phyloP scores from a whole-genome alignment of 2,797 vertebrate genomes.

The Siniperca obscura region DNA sequence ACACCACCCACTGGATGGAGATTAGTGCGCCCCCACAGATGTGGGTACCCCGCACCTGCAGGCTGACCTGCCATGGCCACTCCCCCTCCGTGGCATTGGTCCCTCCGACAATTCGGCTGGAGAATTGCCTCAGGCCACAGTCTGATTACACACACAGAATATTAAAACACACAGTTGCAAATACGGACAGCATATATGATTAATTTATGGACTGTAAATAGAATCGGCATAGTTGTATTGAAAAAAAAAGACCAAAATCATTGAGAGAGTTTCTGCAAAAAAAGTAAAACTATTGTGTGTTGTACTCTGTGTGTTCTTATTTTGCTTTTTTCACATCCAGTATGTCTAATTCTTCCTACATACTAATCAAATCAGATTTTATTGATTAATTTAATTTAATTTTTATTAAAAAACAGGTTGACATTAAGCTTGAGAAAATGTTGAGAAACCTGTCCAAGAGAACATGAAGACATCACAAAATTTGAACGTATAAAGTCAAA shows the following conservation, averaged over 20 bases:
- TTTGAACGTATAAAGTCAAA: too few species aligned
- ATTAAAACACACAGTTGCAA: not conserved
- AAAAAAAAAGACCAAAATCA: not conserved
- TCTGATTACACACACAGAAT: slow-evolving; percentile 77
- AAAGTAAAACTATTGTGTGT: not conserved
- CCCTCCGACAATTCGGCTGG: slow-evolving; percentile 89
- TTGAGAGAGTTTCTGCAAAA: not conserved
- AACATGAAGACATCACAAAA: not conserved
- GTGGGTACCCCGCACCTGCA: slow-evolving; percentile 90
- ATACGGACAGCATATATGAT: not conserved
- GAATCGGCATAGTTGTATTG: not conserved
- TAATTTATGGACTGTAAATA: not conserved
- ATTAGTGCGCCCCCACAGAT: slow-evolving; percentile 93
- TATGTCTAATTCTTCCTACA: not conserved
- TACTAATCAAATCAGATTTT: not conserved
- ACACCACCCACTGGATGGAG: slow-evolving; percentile 91
- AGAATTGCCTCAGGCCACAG: slow-evolving; percentile 89
- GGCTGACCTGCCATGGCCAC: slow-evolving; percentile 97
- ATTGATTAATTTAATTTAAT: not conserved
- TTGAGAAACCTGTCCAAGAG: not conserved
- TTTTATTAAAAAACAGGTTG: not conserved
- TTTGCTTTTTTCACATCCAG: not conserved
- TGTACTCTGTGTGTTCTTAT: not conserved
- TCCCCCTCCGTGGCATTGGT: slow-evolving; percentile 88
- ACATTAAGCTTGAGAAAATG: too few species aligned